phyloP scores from a whole-genome alignment of 2,113 vertebrate species.

The Mustela nigripes region DNA sequence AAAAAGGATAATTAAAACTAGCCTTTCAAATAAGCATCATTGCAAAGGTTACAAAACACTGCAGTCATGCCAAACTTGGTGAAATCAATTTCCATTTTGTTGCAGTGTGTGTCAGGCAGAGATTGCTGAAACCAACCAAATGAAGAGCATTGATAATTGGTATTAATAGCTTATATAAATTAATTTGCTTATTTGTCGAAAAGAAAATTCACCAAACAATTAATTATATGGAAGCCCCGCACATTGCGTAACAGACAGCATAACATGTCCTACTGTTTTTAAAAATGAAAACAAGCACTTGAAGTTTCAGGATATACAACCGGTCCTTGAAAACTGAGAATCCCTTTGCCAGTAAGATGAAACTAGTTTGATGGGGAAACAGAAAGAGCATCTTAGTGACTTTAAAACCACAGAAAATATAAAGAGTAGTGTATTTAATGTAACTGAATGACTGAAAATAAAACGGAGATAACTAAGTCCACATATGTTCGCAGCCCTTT shows the following conservation, averaged over 20 bases:
- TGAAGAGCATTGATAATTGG: constrained; percentile 80
- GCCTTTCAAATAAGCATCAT: constrained; percentile 65
- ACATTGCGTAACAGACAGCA: not conserved
- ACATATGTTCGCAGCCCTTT: not conserved
- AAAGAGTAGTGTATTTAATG: not conserved
- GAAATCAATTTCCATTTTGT: constrained; percentile 80
- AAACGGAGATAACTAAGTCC: not conserved
- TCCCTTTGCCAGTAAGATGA: constrained; percentile 50
- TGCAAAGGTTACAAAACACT: constrained; percentile 74
- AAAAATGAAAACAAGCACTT: constrained; percentile 16
- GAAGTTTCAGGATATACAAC: constrained; percentile 51
- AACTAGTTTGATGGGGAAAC: not conserved
- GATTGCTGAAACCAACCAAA: constrained; percentile 79
- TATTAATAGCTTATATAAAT: constrained; percentile 78
- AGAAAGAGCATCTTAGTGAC: not conserved
- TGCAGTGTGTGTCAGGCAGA: constrained; percentile 64
- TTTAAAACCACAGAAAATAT: constrained; percentile 12
- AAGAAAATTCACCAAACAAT: constrained; percentile 70
- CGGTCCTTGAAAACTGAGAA: constrained; percentile 58
- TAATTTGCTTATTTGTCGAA: constrained; percentile 77
- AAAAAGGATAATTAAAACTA: constrained; percentile 69
- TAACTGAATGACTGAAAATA: not conserved
- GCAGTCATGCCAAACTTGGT: constrained; percentile 63
- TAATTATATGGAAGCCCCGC: constrained; percentile 47
- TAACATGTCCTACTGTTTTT: constrained; percentile 13